A percentile compares a stretch with the other conserved stretches of the same genome.
Conservation (phyloP, 1,140 invertebrate genomes). For the Drosophila bifasciata region DNA sequence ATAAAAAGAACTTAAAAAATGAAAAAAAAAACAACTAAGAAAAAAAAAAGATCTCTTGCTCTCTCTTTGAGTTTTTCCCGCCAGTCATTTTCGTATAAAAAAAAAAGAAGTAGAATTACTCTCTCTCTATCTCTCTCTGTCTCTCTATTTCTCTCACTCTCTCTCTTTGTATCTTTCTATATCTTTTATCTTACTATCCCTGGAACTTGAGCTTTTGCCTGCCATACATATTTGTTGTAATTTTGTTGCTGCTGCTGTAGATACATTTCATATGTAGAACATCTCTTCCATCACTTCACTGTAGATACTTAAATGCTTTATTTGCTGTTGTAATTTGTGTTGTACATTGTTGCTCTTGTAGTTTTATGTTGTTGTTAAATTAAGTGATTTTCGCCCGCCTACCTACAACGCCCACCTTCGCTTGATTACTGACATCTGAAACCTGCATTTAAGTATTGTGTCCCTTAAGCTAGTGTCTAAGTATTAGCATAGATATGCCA, state of each 20-base stretch:
- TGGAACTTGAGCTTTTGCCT: slow-evolving; percentile 9
- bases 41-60: slow-evolving; percentile 52
- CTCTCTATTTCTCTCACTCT: slow-evolving; percentile 18
- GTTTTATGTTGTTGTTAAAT: too few species aligned
- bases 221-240: too few species aligned
- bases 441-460: too few species aligned
- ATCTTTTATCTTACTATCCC: slow-evolving; percentile 12
- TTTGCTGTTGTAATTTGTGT: slow-evolving; percentile 14
- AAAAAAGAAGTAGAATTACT: slow-evolving; percentile 28
- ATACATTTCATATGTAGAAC: too few species aligned
- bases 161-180: slow-evolving; percentile 22
- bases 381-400: too few species aligned
- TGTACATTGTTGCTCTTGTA: neutral
- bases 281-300: slow-evolving; percentile 1
- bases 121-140: slow-evolving; percentile 17
- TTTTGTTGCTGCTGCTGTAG: too few species aligned
- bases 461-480: too few species aligned
- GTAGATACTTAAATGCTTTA: neutral
- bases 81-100: slow-evolving; percentile 42
- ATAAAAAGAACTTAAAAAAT: slow-evolving; percentile 40
- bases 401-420: too few species aligned
- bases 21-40: slow-evolving; percentile 40
- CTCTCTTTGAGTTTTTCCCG: slow-evolving; percentile 39
- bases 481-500: too few species aligned
- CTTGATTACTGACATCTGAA: too few species aligned